Base-by-base conservation (phyloP, 2,797 vertebrate species). In the Sebastes alutus region DNA sequence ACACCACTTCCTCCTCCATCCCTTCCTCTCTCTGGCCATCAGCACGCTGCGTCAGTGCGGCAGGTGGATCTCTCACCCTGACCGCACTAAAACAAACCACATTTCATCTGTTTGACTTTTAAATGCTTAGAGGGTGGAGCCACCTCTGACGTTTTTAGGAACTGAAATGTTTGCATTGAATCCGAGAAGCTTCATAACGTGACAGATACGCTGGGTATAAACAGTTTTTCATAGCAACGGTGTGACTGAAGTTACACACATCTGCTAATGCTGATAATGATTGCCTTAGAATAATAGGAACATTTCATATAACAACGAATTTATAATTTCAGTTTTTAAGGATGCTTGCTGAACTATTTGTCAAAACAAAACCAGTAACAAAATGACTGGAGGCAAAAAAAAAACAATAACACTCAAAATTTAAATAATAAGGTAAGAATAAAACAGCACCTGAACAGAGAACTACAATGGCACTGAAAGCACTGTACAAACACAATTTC, bases 391-490 rank as follows among this genome's bases (percentile, higher is more conserved):
- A 62, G 9, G 18, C 2, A 4, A 32, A 32, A 62, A 72, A 14
- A 85, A 22, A 54, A 71, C 29, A 75, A 58, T 4, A 82, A 71
- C 69, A 78, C 70, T 81, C 46, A 60, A 75, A 85, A 83, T 81
- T 94, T 92, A 95, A 95, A 93, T 92, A 91, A 89, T 77, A 88
- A 76, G 58, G 75, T 80, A 84, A 85, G 68, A 90, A 88, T 87
- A 87, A 92, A 92, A 93, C 87, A 85, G 86, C 92, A 92, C 91
- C 91, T 70, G 78, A 88, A 92, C 82, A 80, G 75, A 81, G 46
- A 86, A 81, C 84, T 74, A 85, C 69, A 84, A 78, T 78, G 56
- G 87, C 81, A 85, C 75, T 76, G 61, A 87, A 85, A 86, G 82
- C 77, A 75, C 82, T 93, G 88, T 88, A 92, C 87, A 93, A 90